Base-by-base conservation (phyloP, 2,888 invertebrate genomes). In the Amphipoea lucens region DNA sequence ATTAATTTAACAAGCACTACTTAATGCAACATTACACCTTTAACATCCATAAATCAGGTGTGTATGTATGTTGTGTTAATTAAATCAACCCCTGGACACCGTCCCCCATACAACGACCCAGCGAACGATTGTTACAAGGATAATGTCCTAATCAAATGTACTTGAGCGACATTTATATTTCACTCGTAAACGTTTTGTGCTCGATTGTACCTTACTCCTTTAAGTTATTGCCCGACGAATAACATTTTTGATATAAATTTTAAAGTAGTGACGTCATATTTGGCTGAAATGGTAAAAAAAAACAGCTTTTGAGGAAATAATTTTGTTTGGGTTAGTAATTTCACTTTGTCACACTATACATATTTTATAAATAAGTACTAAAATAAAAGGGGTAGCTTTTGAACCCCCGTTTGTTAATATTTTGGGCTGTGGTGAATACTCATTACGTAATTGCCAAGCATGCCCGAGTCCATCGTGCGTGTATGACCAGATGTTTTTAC, bases 211-310 rank as follows among this genome's bases (percentile, higher is more conserved):
- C 23, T 66, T 45, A 67, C 63, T 83, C 73, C 60, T 78, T 68
- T 84, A 81, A 84, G 40, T 84, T 78, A 86, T 76, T 17, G 29
- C 81, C 57, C 23, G 40, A 73, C 73, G 63, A 73, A 60, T 83
- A 79, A 83, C 36, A 75, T 83, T 86, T 83, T 86, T 71, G 23
- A 76, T 68, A 86, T 73, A 84, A 74, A 85, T 81, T 86, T 83
- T 57, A 75, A 81, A 68, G 62, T 68, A 54, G 51, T 74, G 71
- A 73, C 83, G 73, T 78, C 67, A 76, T 76, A 71, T 75, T 82
- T 79, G 67, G 76, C 23, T 69, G 82, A 74, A 83, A 79, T 74
- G 14, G 14, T 81, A 48, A 57, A n/a, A 75, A 73, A 81, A 69
- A 48, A 23, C 68, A 23, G 29, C 9, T 45, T 63, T 57, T 36